Evolutionary conservation across 2,888 invertebrate genomes (phyloP).

Genomic region (Apodemia mormo): DNA sequence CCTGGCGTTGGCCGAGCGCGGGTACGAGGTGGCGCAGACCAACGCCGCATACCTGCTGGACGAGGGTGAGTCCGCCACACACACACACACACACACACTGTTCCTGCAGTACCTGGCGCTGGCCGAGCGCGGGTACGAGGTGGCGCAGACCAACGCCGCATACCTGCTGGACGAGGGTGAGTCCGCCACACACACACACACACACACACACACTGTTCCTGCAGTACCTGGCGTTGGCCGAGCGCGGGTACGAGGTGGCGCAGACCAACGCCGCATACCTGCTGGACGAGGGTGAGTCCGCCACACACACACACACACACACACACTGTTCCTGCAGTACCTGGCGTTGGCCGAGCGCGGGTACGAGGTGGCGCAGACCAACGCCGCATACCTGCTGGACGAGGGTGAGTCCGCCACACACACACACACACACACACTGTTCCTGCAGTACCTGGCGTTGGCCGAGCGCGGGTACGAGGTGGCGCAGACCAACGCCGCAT

Average conservation of each 20-base stretch:
- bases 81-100: background rate
- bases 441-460: conserved; percentile 92
- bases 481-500: conserved; percentile 98
- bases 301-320: background rate
- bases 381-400: conserved; percentile 96
- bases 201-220: conserved; percentile 79
- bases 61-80: conserved; percentile 42
- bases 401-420: conserved; percentile 41
- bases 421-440: background rate
- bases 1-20: conserved; percentile 94
- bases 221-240: conserved; percentile 95
- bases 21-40: conserved; percentile 98
- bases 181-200: background rate
- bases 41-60: conserved; percentile 98
- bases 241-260: conserved; percentile 97
- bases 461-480: conserved; percentile 98
- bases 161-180: conserved; percentile 88
- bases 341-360: conserved; percentile 96
- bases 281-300: conserved; percentile 82
- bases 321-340: conserved; percentile 88
- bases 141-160: conserved; percentile 98
- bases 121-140: conserved; percentile 97
- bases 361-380: conserved; percentile 98
- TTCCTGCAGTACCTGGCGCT: conserved; percentile 95
- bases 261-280: conserved; percentile 98